Evolutionary conservation across 2,113 vertebrate species (phyloP).

Genomic region (Zeus faber): DNA sequence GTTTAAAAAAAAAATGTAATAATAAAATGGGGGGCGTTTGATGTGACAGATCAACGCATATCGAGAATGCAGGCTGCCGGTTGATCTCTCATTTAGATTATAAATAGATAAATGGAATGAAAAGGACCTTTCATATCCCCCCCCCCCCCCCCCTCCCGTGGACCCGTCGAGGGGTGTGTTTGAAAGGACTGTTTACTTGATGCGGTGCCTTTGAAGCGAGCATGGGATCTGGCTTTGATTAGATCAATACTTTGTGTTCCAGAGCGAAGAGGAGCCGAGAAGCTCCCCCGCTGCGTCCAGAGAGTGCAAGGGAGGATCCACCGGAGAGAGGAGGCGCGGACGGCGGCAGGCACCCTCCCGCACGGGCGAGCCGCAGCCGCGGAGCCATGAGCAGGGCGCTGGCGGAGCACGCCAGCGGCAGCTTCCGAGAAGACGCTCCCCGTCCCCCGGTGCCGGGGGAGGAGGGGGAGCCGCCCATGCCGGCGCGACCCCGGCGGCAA

Average conservation of each 20-base stretch:
- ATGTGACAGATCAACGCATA: slow-evolving; percentile 64
- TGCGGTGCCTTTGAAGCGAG: slow-evolving; percentile 88
- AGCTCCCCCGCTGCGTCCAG: slow-evolving; percentile 95
- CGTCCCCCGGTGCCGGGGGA: slow-evolving; percentile 95
- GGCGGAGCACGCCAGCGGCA: slow-evolving; percentile 85
- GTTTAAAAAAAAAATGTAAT: slow-evolving; percentile 47
- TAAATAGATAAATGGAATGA: slow-evolving; percentile 71
- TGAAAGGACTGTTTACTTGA: slow-evolving; percentile 88
- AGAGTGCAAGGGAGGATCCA: slow-evolving; percentile 85
- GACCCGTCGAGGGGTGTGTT: slow-evolving; percentile 76
- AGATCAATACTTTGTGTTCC: slow-evolving; percentile 92
- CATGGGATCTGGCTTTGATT: slow-evolving; percentile 98
- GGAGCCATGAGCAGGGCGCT: slow-evolving; percentile 95
- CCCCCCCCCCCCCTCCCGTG: slow-evolving; percentile 70
- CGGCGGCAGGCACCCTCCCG: slow-evolving; percentile 54
- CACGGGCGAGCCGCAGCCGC: slow-evolving; percentile 34
- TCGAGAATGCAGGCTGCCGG: slow-evolving; percentile 57
- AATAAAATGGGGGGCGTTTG: too few species aligned
- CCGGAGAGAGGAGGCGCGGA: slow-evolving; percentile 68
- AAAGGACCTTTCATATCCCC: slow-evolving; percentile 61
- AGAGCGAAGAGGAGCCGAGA: slow-evolving; percentile 89
- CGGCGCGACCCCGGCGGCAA: slow-evolving; percentile 72
- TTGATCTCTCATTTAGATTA: slow-evolving; percentile 73
- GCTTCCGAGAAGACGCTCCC: slow-evolving; percentile 98
- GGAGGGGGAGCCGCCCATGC: slow-evolving; percentile 86